A percentile compares a stretch with the other conserved stretches of the same genome.
phyloP scores from a whole-genome alignment of 2,113 vertebrate species.

The Suncus etruscus region DNA sequence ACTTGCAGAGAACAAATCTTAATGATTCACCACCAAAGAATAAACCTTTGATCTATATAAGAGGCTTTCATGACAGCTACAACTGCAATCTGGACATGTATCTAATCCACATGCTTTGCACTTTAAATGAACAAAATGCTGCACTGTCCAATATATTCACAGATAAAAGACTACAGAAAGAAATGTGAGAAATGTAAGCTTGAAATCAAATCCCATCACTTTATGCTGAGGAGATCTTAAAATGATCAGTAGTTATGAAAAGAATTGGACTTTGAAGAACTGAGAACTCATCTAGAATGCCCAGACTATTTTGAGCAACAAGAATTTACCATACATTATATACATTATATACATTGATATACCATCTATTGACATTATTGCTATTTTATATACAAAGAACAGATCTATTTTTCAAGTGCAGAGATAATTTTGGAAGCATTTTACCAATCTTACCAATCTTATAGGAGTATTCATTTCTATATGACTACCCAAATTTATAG shows the following conservation, averaged over 20 bases:
- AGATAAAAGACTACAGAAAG: not conserved
- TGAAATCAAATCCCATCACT: not conserved
- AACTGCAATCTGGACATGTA: not conserved
- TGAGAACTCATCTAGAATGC: too few species aligned
- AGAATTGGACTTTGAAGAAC: not conserved
- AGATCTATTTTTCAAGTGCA: not conserved
- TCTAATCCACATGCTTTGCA: not conserved
- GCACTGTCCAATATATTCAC: not conserved
- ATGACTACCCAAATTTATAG: not conserved
- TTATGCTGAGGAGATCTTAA: not conserved
- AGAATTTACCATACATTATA: too few species aligned
- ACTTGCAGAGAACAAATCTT: not conserved
- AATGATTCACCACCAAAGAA: not conserved
- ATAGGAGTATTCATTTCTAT: fast-evolving
- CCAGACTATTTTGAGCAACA: too few species aligned
- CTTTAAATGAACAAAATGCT: not conserved
- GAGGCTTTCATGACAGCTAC: not conserved
- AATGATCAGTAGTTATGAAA: not conserved
- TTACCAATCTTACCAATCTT: not conserved
- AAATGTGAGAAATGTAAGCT: slow-evolving; percentile 4
- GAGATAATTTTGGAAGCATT: not conserved
- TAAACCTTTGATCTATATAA: not conserved
- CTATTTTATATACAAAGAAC: not conserved
- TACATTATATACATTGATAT: too few species aligned
- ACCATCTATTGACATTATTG: not conserved